phyloP scores from a whole-genome alignment of 2,888 invertebrate genomes.

The Epinotia brunnichana region DNA sequence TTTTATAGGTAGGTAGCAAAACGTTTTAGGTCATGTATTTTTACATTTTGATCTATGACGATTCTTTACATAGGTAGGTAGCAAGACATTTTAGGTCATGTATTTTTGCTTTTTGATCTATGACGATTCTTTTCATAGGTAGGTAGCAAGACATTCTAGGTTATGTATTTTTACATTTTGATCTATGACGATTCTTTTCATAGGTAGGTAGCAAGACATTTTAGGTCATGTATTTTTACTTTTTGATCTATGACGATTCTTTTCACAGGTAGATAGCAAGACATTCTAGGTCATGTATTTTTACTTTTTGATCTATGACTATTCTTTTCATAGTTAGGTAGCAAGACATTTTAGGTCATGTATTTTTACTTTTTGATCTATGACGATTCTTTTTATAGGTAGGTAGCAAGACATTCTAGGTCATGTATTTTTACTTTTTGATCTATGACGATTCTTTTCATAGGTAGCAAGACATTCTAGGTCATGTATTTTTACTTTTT shows the following conservation, averaged over 20 bases:
- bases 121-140: not conserved
- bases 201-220: too few species aligned
- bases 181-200: not conserved
- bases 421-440: not conserved
- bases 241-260: not conserved
- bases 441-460: not conserved
- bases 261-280: not conserved
- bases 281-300: too few species aligned
- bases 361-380: not conserved
- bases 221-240: too few species aligned
- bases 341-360: too few species aligned
- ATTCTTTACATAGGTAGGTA: not conserved
- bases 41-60: not conserved
- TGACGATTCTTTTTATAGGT: not conserved
- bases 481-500: not conserved
- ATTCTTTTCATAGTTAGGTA: not conserved
- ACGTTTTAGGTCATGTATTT: too few species aligned
- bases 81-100: too few species aligned
- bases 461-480: too few species aligned
- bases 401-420: too few species aligned
- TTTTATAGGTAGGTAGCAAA: not conserved
- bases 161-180: not conserved
- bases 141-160: too few species aligned
- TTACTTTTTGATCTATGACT: not conserved
- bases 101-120: not conserved